A percentile compares a stretch with the other conserved stretches of the same genome.
phyloP scores from a whole-genome alignment of 2,888 invertebrate genomes.

The Oscheius myriophilus region DNA sequence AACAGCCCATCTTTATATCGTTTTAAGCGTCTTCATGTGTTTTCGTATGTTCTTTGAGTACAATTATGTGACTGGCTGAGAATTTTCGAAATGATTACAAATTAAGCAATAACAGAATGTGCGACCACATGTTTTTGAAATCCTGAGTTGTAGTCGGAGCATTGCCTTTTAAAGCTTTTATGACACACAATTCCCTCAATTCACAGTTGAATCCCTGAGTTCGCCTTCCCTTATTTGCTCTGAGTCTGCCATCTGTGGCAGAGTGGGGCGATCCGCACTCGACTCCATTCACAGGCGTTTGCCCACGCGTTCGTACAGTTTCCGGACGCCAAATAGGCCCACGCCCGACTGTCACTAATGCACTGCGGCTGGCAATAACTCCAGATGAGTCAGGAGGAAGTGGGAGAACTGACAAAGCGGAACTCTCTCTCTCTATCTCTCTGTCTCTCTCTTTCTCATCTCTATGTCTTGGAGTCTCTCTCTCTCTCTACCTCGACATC shows the following conservation, averaged over 20 bases:
- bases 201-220: no score
- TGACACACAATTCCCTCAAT: no score
- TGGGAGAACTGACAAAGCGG: neutral
- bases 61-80: no score
- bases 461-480: slow-evolving; percentile 24
- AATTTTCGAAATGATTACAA: no score
- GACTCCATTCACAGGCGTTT: slow-evolving; percentile 29
- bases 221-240: slow-evolving; percentile 4
- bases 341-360: neutral
- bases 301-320: slow-evolving; percentile 30
- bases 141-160: no score
- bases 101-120: no score
- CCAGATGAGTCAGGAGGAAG: neutral
- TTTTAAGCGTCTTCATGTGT: no score
- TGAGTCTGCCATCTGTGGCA: slow-evolving; percentile 26
- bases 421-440: slow-evolving; percentile 25
- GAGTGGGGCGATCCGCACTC: slow-evolving; percentile 30
- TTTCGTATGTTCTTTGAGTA: no score
- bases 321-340: slow-evolving; percentile 6
- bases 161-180: no score
- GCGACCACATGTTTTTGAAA: no score
- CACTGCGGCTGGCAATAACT: neutral
- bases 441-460: slow-evolving; percentile 27
- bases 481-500: slow-evolving; percentile 23
- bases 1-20: no score